Evolutionary conservation across 2,888 invertebrate genomes (phyloP), one percentile per base, ranked within the genome.

Genomic region (Leptopilina drosophilae): DNA sequence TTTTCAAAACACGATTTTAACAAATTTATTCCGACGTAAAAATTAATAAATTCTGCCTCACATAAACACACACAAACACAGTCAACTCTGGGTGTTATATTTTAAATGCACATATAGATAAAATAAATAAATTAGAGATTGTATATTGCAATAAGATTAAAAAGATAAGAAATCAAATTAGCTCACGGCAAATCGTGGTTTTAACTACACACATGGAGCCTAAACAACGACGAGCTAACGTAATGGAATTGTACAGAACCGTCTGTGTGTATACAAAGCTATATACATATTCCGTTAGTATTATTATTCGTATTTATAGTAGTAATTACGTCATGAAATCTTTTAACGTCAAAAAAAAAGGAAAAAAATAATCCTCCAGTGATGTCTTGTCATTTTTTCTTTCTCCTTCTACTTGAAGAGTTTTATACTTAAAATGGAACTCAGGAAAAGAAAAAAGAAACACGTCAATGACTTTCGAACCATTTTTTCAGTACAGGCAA

Each of bases 221-320:
- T 84, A 86, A 86, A 86, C 86, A 84, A 85, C 83, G 87, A 85
- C 86, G 86, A 86, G 87, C 87, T 87, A 88, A 86, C 87, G 87
- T 88, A 88, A 88, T 88, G 87, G 88, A 87, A 88, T 87, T 86
- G 84, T 85, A 84, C 85, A 87, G 87, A 87, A 88, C 86, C 86
- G 88, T 12, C 11, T 49, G 11, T 49, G 11, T 49, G 42, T 49
- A 49, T 49, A 49, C 11, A 49, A 49, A 49, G 4, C 11, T 87
- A 85, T 83, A 86, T 84, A 87, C 87, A 53, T 73, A 87, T 86
- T 85, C 84, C 84, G 84, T 86, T 86, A 86, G 62, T 62, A 62
- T 81, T 82, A 73, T 78, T 84, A 80, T 82, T 82, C 66, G 62
- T 73, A 69, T 64, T 11, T 14, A 49, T 49, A 64, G 64, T 9